Evolutionary conservation across 2,888 invertebrate species (phyloP).

Genomic region (Serripes groenlandicus): DNA sequence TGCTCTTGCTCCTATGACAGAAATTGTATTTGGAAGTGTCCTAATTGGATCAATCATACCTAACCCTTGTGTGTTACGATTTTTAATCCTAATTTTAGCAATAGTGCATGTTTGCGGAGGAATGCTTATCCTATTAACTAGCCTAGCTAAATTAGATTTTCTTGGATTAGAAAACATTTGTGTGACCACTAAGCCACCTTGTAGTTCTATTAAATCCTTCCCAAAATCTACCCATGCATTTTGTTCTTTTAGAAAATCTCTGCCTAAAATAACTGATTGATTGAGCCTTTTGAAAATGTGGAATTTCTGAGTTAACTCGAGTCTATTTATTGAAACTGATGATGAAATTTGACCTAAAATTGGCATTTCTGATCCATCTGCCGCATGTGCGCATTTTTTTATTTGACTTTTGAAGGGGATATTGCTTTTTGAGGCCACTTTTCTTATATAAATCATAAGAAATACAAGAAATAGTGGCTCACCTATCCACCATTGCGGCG

Average conservation of each 20-base stretch:
- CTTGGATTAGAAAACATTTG: constrained; percentile 35
- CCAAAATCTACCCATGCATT: constrained; percentile 46
- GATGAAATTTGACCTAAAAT: constrained; percentile 29
- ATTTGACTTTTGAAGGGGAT: constrained; percentile 4
- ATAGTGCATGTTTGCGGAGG: constrained; percentile 27
- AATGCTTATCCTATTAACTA: constrained; percentile 46
- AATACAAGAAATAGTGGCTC: constrained; percentile 39
- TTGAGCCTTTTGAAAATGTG: constrained; percentile 37
- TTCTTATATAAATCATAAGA: constrained; percentile 32
- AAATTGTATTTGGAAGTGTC: constrained; percentile 40
- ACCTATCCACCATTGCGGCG: constrained; percentile 41
- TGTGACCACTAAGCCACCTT: constrained; percentile 29
- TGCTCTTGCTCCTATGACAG: constrained; percentile 41
- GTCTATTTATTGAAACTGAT: constrained; percentile 28
- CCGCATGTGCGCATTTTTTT: constrained; percentile 22
- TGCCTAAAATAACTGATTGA: constrained; percentile 39
- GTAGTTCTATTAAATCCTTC: constrained; percentile 38
- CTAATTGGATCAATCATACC: constrained; percentile 44
- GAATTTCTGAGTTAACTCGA: constrained; percentile 34
- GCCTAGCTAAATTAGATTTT: constrained; percentile 34
- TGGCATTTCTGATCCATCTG: constrained; percentile 16
- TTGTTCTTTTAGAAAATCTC: constrained; percentile 57
- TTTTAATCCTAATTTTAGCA: constrained; percentile 33
- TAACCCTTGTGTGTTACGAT: not conserved
- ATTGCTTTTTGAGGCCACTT: constrained; percentile 20